A percentile compares a stretch with the other conserved stretches of the same genome.
These are phyloP conservation scores for Pachycephus smyrnensis DNA, from an alignment of 2,888 invertebrate genomes.

Conservation along the genomic window DNA sequence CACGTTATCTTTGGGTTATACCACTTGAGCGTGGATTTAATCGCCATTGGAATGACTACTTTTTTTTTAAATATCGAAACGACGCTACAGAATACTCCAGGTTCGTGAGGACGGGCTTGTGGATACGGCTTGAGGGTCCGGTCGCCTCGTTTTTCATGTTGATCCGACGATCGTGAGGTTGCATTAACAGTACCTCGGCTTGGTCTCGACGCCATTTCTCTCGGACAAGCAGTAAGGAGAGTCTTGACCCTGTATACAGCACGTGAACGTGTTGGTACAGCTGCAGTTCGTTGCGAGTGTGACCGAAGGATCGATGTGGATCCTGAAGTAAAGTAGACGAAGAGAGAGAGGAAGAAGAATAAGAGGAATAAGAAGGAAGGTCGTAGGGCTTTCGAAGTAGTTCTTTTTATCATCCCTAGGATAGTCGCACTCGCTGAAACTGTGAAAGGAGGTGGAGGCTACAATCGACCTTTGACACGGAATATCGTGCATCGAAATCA, in stretches of 20 bases:
- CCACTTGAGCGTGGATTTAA: neutral
- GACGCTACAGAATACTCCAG: neutral
- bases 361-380: neutral
- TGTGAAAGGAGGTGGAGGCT: neutral
- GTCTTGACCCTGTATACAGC: slow-evolving; percentile 31
- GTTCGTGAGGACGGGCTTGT: neutral
- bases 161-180: slow-evolving; percentile 50
- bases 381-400: neutral
- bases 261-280: neutral
- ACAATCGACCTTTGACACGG: neutral
- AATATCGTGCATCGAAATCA: slow-evolving; percentile 12
- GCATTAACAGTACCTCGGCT: slow-evolving; percentile 46
- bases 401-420: neutral
- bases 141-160: slow-evolving; percentile 38
- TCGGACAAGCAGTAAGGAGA: slow-evolving; percentile 27
- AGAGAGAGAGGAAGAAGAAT: neutral
- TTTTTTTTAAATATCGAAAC: neutral
- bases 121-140: slow-evolving; percentile 4
- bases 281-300: neutral
- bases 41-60: neutral
- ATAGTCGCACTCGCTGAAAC: neutral
- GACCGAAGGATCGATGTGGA: neutral
- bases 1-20: neutral
- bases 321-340: neutral
- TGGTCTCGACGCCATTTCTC: slow-evolving; percentile 30